phyloP scores from a whole-genome alignment of 2,113 vertebrate species.

The Aramus guarauna region DNA sequence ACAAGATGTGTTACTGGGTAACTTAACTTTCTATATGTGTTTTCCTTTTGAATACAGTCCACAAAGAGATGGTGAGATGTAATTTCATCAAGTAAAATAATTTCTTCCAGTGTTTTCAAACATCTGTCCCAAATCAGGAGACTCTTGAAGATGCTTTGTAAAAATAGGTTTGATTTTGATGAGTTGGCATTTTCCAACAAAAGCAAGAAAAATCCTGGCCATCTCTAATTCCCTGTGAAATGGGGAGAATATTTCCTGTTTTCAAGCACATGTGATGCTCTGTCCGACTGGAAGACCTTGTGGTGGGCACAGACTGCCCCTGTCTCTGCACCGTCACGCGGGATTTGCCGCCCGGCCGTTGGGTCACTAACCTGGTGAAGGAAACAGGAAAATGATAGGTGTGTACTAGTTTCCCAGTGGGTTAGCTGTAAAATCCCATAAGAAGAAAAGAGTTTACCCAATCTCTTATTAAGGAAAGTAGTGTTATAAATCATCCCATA shows the following conservation, averaged over 20 bases:
- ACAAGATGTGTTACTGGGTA: not conserved
- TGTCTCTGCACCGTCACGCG: not conserved
- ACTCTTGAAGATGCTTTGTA: not conserved
- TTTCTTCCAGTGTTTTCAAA: not conserved
- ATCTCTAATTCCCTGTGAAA: not conserved
- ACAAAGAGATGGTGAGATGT: not conserved
- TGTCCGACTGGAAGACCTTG: not conserved
- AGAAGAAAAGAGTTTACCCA: not conserved
- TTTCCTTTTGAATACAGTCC: not conserved
- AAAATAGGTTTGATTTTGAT: not conserved
- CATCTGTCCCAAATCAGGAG: not conserved
- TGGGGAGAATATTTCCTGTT: not conserved
- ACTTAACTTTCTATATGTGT: not conserved
- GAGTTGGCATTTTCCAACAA: not conserved
- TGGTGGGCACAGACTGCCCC: not conserved
- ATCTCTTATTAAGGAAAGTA: not conserved
- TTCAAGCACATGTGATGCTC: rapidly evolving
- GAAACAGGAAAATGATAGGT: not conserved
- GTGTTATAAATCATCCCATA: constrained; percentile 28
- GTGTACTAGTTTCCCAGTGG: not conserved
- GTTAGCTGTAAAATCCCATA: not conserved
- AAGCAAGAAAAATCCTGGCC: not conserved
- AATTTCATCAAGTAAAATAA: not conserved
- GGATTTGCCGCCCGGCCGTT: not conserved
- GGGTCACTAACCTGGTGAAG: not conserved